Base-by-base conservation (phyloP, 1,140 invertebrate species). In the Parapsyche elsis region DNA sequence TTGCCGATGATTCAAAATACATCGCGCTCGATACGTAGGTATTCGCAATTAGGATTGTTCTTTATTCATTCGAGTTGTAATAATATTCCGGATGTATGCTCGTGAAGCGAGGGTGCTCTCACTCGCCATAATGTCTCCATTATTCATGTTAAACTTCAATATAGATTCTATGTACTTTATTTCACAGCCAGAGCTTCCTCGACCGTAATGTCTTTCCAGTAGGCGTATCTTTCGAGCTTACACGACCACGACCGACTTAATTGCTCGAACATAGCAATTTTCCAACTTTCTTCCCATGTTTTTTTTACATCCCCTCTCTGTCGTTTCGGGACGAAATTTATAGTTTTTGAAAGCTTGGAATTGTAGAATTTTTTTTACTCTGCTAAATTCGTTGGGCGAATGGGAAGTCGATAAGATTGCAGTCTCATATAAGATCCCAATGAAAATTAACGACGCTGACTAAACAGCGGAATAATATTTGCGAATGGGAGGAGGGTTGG, bases 201-300 rank as follows among this genome's bases (percentile, higher is more conserved):
- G 73, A 16, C 16, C 53, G 75, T 64, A 64, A 77, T 77, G 61
- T 77, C 73, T 64, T 77, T 77, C 73, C 19, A 79, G 53, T 49
- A 59, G 70, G 46, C 81, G 75, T 82, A 82, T 81, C 80, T 82
- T 79, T 49, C 59, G 23, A 82, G 81, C 81, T 74, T 75, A 82
- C 81, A 82, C 71, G 81, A 59, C 76, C 81, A 82, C 71, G 81
- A 59, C 76, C 81, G 79, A 75, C 78, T 82, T 82, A 82, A 82
- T 82, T 82, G 81, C 81, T 78, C 24, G 78, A 79, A 80, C 78
- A 80, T 80, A 80, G 74, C 81, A 80, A 82, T 82, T 82, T 82
- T 79, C 78, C 59, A 78, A 78, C 76, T 82, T 80, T 78, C 59
- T 71, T 80, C 75, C 45, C 49, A 26, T 23, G 70, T 73, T 57